A percentile compares a stretch with the other conserved stretches of the same genome.
phyloP scores from a whole-genome alignment of 1,140 invertebrate species.

The Tenebrio molitor region DNA sequence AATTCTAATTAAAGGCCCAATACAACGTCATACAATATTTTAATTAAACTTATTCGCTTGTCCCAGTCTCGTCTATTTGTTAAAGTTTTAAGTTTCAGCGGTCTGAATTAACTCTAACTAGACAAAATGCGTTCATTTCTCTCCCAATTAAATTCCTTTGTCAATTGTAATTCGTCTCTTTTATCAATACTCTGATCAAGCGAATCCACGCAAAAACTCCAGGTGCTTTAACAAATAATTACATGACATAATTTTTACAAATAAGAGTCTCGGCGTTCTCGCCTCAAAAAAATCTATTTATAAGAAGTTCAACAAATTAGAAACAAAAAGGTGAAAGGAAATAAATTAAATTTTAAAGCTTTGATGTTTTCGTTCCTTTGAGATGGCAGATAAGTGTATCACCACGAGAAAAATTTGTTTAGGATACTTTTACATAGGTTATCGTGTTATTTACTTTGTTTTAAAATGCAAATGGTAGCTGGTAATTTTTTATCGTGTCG shows the following conservation, averaged over 20 bases:
- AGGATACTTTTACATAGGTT: conserved; percentile 33
- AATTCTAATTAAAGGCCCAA: conserved; percentile 17
- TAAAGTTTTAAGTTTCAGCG: not conserved
- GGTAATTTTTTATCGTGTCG: not conserved
- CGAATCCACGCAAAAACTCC: too few species aligned
- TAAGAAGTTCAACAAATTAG: conserved; percentile 44
- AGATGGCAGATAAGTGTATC: conserved; percentile 36
- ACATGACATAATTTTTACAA: too few species aligned
- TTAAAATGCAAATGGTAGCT: conserved; percentile 22
- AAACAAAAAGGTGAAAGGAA: conserved; percentile 45
- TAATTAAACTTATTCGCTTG: conserved; percentile 26
- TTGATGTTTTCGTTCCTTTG: conserved; percentile 42
- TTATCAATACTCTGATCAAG: too few species aligned
- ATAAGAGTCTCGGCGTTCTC: too few species aligned
- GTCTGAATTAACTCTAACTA: not conserved
- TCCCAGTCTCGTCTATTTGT: too few species aligned
- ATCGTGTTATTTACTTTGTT: conserved; percentile 21
- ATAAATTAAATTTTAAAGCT: conserved; percentile 45
- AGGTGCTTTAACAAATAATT: too few species aligned
- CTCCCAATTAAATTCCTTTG: too few species aligned
- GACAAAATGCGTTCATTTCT: too few species aligned
- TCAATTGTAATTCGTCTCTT: too few species aligned
- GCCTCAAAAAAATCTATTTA: conserved; percentile 33
- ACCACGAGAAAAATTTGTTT: conserved; percentile 37
- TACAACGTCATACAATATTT: conserved; percentile 25